Evolutionary conservation across 2,113 vertebrate genomes (phyloP).

Genomic region (Pseudopodoces humilis): DNA sequence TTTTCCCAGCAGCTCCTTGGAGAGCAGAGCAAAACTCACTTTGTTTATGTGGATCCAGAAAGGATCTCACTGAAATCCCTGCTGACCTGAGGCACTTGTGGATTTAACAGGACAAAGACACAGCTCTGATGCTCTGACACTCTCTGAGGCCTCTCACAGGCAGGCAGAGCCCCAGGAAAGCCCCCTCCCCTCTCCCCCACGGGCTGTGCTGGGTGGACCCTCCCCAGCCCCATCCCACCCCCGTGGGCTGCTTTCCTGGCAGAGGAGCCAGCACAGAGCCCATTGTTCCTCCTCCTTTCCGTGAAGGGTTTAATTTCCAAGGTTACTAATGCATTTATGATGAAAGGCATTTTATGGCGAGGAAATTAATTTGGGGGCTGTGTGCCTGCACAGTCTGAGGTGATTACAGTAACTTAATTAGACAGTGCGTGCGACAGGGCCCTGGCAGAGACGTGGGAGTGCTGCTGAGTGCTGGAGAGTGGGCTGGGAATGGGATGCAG

Average conservation of each 20-base stretch:
- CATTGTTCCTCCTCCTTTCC: neutral
- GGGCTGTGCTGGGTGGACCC: neutral
- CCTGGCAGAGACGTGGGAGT: neutral
- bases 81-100: neutral
- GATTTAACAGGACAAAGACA: neutral
- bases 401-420: slow-evolving; percentile 51
- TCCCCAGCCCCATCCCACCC: neutral
- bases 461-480: neutral
- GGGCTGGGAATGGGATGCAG: neutral
- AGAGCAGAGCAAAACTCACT: neutral
- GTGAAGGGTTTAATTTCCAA: neutral
- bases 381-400: neutral
- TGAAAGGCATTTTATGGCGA: slow-evolving; percentile 36
- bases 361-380: slow-evolving; percentile 55
- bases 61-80: neutral
- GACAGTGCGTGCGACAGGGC: neutral
- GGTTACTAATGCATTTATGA: slow-evolving; percentile 44
- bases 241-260: neutral
- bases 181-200: no score
- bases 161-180: neutral
- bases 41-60: neutral
- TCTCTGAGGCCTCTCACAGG: neutral
- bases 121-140: neutral
- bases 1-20: neutral
- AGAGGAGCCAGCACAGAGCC: neutral